phyloP scores from a whole-genome alignment of 2,797 vertebrate species.

The Oceanodroma leucorhoa region DNA sequence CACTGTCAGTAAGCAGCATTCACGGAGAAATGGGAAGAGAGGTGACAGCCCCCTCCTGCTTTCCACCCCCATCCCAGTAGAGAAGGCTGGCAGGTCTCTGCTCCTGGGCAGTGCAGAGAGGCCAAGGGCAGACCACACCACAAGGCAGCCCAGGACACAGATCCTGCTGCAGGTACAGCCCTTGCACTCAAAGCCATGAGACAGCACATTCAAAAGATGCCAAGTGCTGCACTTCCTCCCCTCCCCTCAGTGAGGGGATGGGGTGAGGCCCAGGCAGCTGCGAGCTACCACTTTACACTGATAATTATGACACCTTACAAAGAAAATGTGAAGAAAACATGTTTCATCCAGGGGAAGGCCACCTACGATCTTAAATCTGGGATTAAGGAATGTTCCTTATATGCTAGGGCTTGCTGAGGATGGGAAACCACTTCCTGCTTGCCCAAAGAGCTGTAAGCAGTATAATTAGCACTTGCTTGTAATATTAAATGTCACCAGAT shows the following conservation, averaged over 20 bases:
- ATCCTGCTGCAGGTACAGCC: not conserved
- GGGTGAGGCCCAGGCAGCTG: not conserved
- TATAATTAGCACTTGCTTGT: not conserved
- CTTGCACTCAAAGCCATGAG: not conserved
- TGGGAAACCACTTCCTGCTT: conserved; percentile 19
- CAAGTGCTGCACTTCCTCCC: not conserved
- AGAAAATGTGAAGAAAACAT: not conserved
- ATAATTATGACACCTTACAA: not conserved
- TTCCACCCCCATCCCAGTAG: not conserved
- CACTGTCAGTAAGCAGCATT: not conserved
- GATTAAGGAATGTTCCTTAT: not conserved
- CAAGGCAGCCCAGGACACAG: not conserved
- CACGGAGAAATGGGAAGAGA: not conserved
- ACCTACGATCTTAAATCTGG: not conserved
- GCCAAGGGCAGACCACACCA: not conserved
- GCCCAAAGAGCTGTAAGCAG: not conserved
- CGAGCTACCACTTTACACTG: accelerated
- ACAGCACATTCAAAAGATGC: not conserved
- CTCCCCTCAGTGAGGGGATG: not conserved
- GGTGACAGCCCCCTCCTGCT: not conserved
- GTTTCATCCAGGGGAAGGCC: not conserved
- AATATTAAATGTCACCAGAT: not conserved
- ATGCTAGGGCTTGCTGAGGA: not conserved
- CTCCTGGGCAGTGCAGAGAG: not conserved
- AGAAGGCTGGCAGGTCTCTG: not conserved